Percentiles rank a stretch among this genome's conserved stretches.
Evolutionary conservation across 2,113 vertebrate species (phyloP).

Genomic region (Lipophrys pholis): DNA sequence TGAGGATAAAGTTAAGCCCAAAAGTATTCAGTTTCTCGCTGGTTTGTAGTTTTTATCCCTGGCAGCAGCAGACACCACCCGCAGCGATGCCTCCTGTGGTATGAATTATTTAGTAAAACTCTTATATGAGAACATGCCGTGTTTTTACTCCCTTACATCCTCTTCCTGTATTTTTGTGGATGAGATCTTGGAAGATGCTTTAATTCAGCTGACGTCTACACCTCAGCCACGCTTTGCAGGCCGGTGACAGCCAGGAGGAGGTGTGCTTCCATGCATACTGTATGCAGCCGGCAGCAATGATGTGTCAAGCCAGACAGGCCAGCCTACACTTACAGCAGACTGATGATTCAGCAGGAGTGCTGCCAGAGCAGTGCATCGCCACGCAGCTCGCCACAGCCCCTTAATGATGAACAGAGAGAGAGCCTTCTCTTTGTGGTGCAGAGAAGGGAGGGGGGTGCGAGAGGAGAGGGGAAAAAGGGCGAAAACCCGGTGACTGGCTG

Average conservation of each 20-base stretch:
- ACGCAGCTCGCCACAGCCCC: constrained; percentile 28
- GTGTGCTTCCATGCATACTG: constrained; percentile 46
- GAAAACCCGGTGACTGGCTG: constrained; percentile 29
- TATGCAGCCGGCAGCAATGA: constrained; percentile 40
- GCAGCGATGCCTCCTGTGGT: constrained; percentile 20
- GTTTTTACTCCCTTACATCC: not conserved
- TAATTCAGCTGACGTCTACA: constrained; percentile 12
- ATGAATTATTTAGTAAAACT: constrained; percentile 65
- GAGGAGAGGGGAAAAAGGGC: constrained; percentile 20
- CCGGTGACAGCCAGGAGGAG: constrained; percentile 31
- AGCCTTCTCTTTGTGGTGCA: constrained; percentile 30
- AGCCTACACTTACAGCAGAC: constrained; percentile 55
- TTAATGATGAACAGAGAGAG: constrained; percentile 55
- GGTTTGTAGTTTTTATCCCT: constrained; percentile 17
- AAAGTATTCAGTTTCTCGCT: constrained; percentile 9
- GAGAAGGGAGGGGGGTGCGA: constrained; percentile 16
- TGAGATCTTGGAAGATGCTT: not conserved
- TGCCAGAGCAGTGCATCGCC: constrained; percentile 34
- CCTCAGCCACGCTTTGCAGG: not conserved
- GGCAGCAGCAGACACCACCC: constrained; percentile 38
- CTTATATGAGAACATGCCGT: not conserved
- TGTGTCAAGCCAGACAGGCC: constrained; percentile 64
- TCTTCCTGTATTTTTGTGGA: not conserved
- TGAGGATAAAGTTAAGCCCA: not conserved
- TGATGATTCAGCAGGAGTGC: constrained; percentile 77